Evolutionary conservation across 2,888 invertebrate genomes (phyloP).

Genomic region (Nemurella pictetii): DNA sequence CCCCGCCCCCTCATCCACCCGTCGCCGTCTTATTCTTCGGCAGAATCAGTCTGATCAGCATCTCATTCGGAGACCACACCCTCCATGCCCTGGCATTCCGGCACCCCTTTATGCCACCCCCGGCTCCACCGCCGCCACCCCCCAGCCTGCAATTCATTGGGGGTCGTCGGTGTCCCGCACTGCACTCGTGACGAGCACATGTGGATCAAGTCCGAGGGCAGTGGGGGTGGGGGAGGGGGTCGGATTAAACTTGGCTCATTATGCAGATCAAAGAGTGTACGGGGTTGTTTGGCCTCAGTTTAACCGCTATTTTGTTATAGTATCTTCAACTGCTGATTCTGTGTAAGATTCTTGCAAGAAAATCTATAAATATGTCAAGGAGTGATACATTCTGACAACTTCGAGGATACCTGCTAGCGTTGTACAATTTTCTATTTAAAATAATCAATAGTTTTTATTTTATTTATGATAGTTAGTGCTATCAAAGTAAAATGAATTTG

Average conservation of each 20-base stretch:
- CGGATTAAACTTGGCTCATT: not conserved
- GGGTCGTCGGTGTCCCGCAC: not conserved
- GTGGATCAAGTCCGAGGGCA: not conserved
- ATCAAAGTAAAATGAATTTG: too few species aligned
- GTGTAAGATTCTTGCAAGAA: too few species aligned
- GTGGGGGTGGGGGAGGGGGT: not conserved
- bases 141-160: slow-evolving; percentile 41
- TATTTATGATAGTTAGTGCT: too few species aligned
- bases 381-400: too few species aligned
- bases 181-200: not conserved
- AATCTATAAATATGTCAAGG: too few species aligned
- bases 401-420: too few species aligned
- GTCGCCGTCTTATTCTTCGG: slow-evolving; percentile 38
- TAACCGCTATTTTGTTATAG: too few species aligned
- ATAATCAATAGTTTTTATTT: too few species aligned
- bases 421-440: too few species aligned
- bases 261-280: not conserved
- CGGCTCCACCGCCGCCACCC: slow-evolving; percentile 38
- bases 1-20: slow-evolving; percentile 33
- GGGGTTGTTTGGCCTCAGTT: too few species aligned
- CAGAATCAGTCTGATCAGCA: slow-evolving; percentile 41
- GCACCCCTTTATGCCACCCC: slow-evolving; percentile 38
- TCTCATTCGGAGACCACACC: slow-evolving; percentile 49
- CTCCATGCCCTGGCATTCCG: slow-evolving; percentile 49
- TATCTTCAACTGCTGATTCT: too few species aligned